Evolutionary conservation across 2,888 invertebrate species (phyloP).

Genomic region (Eumacrocentrus americanus): DNA sequence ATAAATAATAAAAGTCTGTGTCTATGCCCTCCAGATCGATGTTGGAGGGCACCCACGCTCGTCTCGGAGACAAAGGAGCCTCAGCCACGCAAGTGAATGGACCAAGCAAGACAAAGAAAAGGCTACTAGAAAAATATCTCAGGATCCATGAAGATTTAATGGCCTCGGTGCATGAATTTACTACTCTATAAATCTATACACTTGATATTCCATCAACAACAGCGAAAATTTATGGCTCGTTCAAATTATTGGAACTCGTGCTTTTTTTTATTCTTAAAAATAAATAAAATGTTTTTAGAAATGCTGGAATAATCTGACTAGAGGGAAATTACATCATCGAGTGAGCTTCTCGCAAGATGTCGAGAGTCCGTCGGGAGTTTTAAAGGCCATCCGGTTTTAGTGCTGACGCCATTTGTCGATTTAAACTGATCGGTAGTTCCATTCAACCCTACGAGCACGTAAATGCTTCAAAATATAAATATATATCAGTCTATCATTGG

Average conservation of each 20-base stretch:
- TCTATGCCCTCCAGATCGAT: slow-evolving; percentile 1
- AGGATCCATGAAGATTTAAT: slow-evolving; percentile 7
- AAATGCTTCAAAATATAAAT: too few relatives aligned
- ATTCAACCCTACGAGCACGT: slow-evolving; percentile 11
- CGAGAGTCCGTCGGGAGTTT: too few relatives aligned
- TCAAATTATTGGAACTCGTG: neutral
- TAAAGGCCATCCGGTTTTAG: slow-evolving; percentile 46
- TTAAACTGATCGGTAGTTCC: neutral
- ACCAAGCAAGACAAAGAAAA: slow-evolving; percentile 1
- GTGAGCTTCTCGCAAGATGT: neutral
- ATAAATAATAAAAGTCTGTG: too few relatives aligned
- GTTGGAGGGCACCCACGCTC: slow-evolving; percentile 17
- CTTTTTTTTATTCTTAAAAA: neutral
- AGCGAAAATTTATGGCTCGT: neutral
- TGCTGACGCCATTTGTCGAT: slow-evolving; percentile 44
- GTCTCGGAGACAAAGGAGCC: slow-evolving; percentile 15
- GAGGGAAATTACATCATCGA: slow-evolving; percentile 13
- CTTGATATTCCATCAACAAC: neutral
- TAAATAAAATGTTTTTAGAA: slow-evolving; percentile 8
- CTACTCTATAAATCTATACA: neutral
- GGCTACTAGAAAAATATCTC: neutral
- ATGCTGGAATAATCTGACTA: neutral
- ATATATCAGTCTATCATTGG: neutral
- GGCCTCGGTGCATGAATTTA: neutral
- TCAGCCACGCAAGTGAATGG: slow-evolving; percentile 16